These are phyloP conservation scores for Hemicordylus capensis DNA, from an alignment of 2,113 vertebrate species.

Conservation along the genomic window DNA sequence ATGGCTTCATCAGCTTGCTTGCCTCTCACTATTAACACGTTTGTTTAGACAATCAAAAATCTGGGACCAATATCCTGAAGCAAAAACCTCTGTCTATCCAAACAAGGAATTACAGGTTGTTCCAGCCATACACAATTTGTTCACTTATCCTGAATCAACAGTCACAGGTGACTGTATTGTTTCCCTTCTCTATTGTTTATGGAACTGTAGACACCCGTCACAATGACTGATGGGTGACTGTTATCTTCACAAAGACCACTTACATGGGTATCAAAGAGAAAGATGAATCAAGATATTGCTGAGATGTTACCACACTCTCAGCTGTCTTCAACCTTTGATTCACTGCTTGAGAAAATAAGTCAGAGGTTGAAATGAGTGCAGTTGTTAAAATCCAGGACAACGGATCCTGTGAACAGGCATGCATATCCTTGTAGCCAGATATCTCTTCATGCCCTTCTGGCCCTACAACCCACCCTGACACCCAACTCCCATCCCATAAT, in stretches of 20 bases:
- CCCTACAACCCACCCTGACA: background rate
- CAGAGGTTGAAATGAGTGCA: background rate
- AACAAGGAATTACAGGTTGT: background rate
- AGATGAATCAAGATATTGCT: background rate
- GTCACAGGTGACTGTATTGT: background rate
- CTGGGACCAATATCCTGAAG: background rate
- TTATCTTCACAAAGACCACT: too few species aligned
- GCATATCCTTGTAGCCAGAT: too few species aligned
- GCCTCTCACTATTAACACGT: too few species aligned
- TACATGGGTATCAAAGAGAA: too few species aligned
- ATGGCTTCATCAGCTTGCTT: background rate
- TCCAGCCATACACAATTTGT: background rate
- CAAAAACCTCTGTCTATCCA: background rate
- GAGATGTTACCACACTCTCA: background rate
- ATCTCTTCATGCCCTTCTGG: background rate
- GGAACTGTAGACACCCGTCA: background rate
- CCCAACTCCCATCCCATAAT: background rate
- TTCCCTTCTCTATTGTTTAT: too few species aligned
- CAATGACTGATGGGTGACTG: too few species aligned
- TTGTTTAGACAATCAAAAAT: background rate
- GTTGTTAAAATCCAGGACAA: too few species aligned
- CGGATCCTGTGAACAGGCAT: background rate
- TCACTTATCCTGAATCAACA: background rate
- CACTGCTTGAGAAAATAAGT: background rate
- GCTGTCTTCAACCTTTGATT: background rate